phyloP scores from a whole-genome alignment of 2,888 invertebrate genomes.

The Microdon myrmicae region DNA sequence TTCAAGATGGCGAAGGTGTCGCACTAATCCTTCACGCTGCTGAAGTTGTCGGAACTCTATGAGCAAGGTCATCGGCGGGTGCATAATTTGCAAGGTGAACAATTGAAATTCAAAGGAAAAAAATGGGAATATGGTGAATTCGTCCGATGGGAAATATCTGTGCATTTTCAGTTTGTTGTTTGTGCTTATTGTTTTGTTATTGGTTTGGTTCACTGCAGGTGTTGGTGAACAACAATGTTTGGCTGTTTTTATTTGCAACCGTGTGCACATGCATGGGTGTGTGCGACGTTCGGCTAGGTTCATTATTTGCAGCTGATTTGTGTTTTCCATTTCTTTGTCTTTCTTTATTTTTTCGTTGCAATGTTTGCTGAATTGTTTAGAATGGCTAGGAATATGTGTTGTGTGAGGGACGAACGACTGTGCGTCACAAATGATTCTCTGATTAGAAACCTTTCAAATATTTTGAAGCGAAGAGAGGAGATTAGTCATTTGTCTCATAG shows the following conservation, averaged over 20 bases:
- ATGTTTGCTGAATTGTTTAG: no score
- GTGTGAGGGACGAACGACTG: no score
- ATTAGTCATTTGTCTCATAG: no score
- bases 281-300: slow-evolving; percentile 17
- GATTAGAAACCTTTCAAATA: no score
- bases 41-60: slow-evolving; percentile 14
- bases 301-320: slow-evolving; percentile 23
- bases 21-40: slow-evolving; percentile 25
- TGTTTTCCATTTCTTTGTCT: slow-evolving; percentile 36
- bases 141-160: no score
- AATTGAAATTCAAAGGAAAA: slow-evolving; percentile 4
- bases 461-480: no score
- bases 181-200: slow-evolving; percentile 17
- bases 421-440: no score
- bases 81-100: slow-evolving; percentile 28
- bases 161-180: no score
- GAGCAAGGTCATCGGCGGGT: slow-evolving; percentile 33
- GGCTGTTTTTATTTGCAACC: slow-evolving; percentile 15
- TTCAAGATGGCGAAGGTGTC: background rate
- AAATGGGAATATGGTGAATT: no score
- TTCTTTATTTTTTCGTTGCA: slow-evolving; percentile 58
- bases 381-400: no score
- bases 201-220: slow-evolving; percentile 4
- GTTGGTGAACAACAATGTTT: slow-evolving; percentile 19
- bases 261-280: slow-evolving; percentile 11